phyloP scores from a whole-genome alignment of 2,113 vertebrate species.

The Xiphias gladius region DNA sequence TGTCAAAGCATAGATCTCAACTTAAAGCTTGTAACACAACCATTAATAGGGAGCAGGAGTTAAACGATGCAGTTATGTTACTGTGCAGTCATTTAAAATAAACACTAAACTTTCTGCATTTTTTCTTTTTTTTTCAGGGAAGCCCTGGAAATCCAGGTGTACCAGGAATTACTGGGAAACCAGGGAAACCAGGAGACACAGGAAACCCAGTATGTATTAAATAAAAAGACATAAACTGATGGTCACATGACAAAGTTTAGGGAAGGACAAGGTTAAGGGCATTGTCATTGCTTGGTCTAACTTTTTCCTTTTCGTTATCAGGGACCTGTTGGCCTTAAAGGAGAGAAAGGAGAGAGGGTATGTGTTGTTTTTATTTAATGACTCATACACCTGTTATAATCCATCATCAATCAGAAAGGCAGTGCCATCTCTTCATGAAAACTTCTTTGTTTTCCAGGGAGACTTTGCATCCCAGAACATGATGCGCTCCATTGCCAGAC shows the following conservation, averaged over 20 bases:
- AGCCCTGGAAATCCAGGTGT: conserved; percentile 92
- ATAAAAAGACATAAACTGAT: not conserved
- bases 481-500: conserved; percentile 98
- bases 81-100: conserved; percentile 38
- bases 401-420: not conserved
- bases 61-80: conserved; percentile 57
- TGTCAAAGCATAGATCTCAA: conserved; percentile 46
- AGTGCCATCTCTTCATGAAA: conserved; percentile 12
- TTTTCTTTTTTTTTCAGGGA: conserved; percentile 84
- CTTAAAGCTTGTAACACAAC: conserved; percentile 58
- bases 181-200: conserved; percentile 92
- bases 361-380: conserved; percentile 58
- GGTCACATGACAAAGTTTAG: not conserved
- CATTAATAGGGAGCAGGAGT: conserved; percentile 57
- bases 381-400: not conserved
- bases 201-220: conserved; percentile 89
- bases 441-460: conserved; percentile 86
- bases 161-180: conserved; percentile 92
- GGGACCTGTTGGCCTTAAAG: conserved; percentile 92
- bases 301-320: conserved; percentile 73
- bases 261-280: not conserved
- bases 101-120: not conserved
- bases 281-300: conserved; percentile 22
- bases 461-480: conserved; percentile 97
- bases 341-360: conserved; percentile 98